These are phyloP conservation scores for Anoura caudifer DNA, from an alignment of 2,113 vertebrate species.

Conservation along the genomic window DNA sequence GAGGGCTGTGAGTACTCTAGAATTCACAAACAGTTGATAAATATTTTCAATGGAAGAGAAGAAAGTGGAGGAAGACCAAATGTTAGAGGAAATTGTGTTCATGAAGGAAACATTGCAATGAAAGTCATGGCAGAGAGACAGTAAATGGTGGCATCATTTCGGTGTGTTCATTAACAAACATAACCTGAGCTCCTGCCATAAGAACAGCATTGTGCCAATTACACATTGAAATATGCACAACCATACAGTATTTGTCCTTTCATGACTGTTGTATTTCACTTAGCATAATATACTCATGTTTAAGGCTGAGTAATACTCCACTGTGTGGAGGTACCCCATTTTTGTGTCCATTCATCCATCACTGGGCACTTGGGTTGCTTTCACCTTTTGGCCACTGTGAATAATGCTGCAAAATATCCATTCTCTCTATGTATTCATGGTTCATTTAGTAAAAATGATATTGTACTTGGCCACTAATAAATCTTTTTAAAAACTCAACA, in stretches of 20 bases:
- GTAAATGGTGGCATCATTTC: neutral
- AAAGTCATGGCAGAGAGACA: neutral
- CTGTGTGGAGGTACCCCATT: neutral
- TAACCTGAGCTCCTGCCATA: neutral
- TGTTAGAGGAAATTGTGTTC: neutral
- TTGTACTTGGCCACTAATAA: neutral
- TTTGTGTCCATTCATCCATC: neutral
- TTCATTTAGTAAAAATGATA: neutral
- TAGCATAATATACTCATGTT: neutral
- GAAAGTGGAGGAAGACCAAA: neutral
- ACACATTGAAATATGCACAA: neutral
- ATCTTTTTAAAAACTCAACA: neutral
- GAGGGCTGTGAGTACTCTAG: neutral
- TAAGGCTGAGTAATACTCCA: neutral
- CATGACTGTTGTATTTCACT: neutral
- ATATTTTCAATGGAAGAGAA: neutral
- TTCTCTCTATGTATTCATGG: neutral
- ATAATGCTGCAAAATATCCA: neutral
- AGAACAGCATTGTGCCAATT: neutral
- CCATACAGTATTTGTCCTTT: neutral
- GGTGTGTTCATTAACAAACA: neutral
- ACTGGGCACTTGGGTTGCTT: neutral
- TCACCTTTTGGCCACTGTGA: neutral
- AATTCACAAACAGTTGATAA: neutral
- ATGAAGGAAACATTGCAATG: neutral